Evolutionary conservation across 2,113 vertebrate species (phyloP).

Genomic region (Apodemus sylvaticus): DNA sequence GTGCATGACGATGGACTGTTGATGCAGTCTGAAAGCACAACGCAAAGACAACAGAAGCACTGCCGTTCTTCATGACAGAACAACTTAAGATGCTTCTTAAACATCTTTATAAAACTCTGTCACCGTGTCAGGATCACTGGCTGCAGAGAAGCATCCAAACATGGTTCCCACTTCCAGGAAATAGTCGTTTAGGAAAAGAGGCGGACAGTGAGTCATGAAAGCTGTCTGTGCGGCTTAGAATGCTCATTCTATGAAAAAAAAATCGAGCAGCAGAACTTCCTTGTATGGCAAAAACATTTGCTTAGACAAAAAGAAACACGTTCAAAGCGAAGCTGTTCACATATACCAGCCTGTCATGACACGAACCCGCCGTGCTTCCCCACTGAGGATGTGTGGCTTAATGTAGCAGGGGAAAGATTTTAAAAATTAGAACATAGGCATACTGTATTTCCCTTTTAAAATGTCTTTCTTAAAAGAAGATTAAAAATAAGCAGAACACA

Average conservation of each 20-base stretch:
- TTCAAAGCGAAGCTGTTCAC: not conserved
- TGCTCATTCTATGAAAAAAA: not conserved
- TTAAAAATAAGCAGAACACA: constrained; percentile 7
- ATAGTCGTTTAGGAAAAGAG: not conserved
- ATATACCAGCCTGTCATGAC: not conserved
- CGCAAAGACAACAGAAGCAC: not conserved
- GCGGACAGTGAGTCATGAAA: not conserved
- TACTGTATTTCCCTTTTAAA: constrained; percentile 22
- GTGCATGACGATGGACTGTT: not conserved
- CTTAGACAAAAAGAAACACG: constrained; percentile 40
- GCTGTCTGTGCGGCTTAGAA: not conserved
- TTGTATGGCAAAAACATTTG: not conserved
- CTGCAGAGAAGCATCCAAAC: not conserved
- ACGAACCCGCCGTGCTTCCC: not conserved
- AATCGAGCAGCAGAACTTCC: not conserved
- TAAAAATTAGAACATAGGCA: not conserved
- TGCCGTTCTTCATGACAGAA: too few relatives aligned
- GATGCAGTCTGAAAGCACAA: not conserved
- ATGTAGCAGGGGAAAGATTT: not conserved
- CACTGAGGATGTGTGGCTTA: not conserved
- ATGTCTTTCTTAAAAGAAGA: constrained; percentile 32
- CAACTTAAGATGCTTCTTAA: too few relatives aligned
- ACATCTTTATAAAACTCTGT: not conserved
- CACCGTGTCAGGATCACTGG: not conserved
- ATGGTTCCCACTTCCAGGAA: not conserved